phyloP scores from a whole-genome alignment of 2,888 invertebrate genomes.

The Sylvicola fuscatus region DNA sequence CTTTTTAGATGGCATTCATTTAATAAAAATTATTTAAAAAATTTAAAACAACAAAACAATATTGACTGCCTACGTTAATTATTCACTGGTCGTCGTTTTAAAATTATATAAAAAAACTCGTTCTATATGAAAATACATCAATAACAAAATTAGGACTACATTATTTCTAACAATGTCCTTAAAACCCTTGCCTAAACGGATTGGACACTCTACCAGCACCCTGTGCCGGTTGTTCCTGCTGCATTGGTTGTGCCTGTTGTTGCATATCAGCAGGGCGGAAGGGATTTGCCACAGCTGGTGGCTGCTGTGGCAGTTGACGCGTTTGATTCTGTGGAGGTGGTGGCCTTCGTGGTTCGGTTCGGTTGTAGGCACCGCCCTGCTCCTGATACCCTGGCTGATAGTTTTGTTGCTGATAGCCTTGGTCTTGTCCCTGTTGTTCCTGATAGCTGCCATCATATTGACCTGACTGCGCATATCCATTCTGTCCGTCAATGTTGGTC shows the following conservation, averaged over 20 bases:
- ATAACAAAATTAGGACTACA: constrained; percentile 13
- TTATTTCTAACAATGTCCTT: constrained; percentile 12
- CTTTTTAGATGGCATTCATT: too few relatives aligned
- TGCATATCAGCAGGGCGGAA: constrained; percentile 43
- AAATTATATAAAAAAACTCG: too few relatives aligned
- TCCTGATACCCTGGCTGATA: constrained; percentile 25
- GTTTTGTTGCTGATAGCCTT: constrained; percentile 21
- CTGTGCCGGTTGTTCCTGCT: constrained; percentile 5
- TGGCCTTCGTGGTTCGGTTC: constrained; percentile 12
- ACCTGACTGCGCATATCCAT: constrained; percentile 22
- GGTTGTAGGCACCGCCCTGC: constrained; percentile 25
- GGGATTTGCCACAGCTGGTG: constrained; percentile 34
- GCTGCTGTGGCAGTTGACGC: constrained; percentile 25
- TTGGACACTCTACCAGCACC: constrained; percentile 33
- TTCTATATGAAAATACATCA: too few relatives aligned
- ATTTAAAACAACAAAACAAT: too few relatives aligned
- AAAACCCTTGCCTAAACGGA: constrained; percentile 69
- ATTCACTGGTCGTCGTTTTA: too few relatives aligned
- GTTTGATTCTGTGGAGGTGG: constrained; percentile 13
- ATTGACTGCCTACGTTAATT: too few relatives aligned
- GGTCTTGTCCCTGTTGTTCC: constrained; percentile 24
- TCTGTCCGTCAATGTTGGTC: constrained; percentile 38
- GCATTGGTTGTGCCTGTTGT: constrained; percentile 18
- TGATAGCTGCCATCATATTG: constrained; percentile 22
- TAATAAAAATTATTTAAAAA: too few relatives aligned